Percentiles rank a stretch among this genome's conserved stretches.
These are phyloP conservation scores for Drosophila ohnishii DNA, from an alignment of 1,140 invertebrate species.

Conservation along the genomic window DNA sequence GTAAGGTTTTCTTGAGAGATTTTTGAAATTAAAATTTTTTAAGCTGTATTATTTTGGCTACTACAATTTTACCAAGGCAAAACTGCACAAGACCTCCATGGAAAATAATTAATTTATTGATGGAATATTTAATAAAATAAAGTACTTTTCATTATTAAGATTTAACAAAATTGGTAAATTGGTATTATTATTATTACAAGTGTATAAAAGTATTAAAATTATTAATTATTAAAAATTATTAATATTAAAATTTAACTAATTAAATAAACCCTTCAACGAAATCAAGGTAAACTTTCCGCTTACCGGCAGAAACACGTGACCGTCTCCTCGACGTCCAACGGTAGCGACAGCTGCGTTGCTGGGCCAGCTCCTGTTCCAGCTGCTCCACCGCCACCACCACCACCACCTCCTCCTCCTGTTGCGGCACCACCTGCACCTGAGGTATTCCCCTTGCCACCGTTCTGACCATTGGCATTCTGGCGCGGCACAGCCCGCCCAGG, in stretches of 20 bases:
- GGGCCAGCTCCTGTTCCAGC: conserved; percentile 16
- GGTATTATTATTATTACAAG: too few species aligned
- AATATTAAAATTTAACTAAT: neutral
- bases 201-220: too few species aligned
- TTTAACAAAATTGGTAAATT: too few species aligned
- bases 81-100: too few species aligned
- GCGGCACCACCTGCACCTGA: conserved; percentile 11
- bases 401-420: neutral
- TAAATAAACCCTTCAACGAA: neutral
- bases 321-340: conserved; percentile 88
- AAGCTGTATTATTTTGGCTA: too few species aligned
- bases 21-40: too few species aligned
- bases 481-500: conserved; percentile 72
- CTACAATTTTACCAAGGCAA: too few species aligned
- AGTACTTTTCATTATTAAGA: too few species aligned
- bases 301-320: conserved; percentile 91
- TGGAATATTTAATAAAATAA: too few species aligned
- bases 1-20: neutral
- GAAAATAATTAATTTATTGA: neutral
- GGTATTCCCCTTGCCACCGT: conserved; percentile 28
- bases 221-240: too few species aligned
- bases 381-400: conserved; percentile 1
- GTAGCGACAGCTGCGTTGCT: conserved; percentile 82
- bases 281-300: conserved; percentile 7
- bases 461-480: conserved; percentile 48